A percentile compares a stretch with the other conserved stretches of the same genome.
These are phyloP conservation scores for Dendrocincla fuliginosa DNA, from an alignment of 2,797 vertebrate genomes.

Conservation along the genomic window DNA sequence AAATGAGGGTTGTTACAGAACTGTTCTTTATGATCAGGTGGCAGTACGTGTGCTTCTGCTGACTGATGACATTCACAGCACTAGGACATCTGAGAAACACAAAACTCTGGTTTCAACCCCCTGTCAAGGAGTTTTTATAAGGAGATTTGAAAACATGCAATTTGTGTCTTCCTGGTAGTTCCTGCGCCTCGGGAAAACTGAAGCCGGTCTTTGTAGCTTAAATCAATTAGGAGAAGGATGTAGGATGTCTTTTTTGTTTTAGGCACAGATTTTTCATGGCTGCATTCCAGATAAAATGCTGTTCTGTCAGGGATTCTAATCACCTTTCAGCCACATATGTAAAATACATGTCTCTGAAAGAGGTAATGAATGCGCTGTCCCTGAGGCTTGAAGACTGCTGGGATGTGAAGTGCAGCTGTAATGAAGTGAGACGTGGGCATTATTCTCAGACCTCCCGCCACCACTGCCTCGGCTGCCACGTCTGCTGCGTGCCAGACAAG, in stretches of 20 bases:
- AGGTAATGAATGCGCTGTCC: constrained; percentile 53
- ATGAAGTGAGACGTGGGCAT: constrained; percentile 17
- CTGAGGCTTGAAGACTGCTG: constrained; percentile 44
- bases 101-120: constrained; percentile 20
- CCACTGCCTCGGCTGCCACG: background rate
- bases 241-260: constrained; percentile 33
- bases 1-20: constrained; percentile 67
- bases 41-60: constrained; percentile 17
- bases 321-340: constrained; percentile 63
- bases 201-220: constrained; percentile 25
- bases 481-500: background rate
- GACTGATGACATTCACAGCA: constrained; percentile 64
- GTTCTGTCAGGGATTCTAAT: constrained; percentile 51
- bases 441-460: background rate
- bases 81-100: constrained; percentile 40
- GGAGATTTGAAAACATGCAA: constrained; percentile 47
- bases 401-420: constrained; percentile 35
- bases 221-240: constrained; percentile 34
- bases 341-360: constrained; percentile 55
- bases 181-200: background rate
- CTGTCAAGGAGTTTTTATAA: constrained; percentile 42
- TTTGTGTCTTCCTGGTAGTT: constrained; percentile 42
- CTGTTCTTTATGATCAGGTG: constrained; percentile 63
- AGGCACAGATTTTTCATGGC: constrained; percentile 18
- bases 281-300: constrained; percentile 51